Conservation (phyloP, 2,113 vertebrate genomes). For the Chroicocephalus ridibundus region DNA sequence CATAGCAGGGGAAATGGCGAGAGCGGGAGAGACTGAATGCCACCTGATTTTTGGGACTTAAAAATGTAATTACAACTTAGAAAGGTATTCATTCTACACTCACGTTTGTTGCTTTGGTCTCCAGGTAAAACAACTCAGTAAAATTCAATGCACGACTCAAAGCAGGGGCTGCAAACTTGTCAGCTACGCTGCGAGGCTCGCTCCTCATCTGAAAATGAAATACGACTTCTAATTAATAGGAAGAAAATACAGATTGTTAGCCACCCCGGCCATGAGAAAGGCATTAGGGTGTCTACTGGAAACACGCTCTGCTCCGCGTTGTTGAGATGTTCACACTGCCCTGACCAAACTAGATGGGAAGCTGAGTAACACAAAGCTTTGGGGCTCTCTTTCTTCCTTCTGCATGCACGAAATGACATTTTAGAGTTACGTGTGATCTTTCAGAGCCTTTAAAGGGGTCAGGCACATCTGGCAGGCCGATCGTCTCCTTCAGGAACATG, state of each 20-base stretch:
- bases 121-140: slow-evolving; percentile 41
- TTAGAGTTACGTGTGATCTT: not conserved
- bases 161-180: not conserved
- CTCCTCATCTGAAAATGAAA: not conserved
- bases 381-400: not conserved
- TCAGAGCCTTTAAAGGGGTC: not conserved
- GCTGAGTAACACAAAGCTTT: not conserved
- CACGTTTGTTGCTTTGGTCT: slow-evolving; percentile 22
- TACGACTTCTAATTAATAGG: not conserved
- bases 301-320: not conserved
- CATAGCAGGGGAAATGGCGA: not conserved
- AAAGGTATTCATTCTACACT: not conserved
- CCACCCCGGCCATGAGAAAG: not conserved
- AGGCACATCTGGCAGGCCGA: slow-evolving; percentile 25
- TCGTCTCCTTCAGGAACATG: not conserved
- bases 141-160: slow-evolving; percentile 20
- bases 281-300: not conserved
- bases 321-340: not conserved
- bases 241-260: not conserved
- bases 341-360: not conserved
- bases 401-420: slow-evolving; percentile 4
- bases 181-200: accelerated
- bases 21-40: not conserved
- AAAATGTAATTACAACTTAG: not conserved
- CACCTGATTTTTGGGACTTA: not conserved